phyloP scores from a whole-genome alignment of 1,140 invertebrate species.

The Drosophila persimilis region DNA sequence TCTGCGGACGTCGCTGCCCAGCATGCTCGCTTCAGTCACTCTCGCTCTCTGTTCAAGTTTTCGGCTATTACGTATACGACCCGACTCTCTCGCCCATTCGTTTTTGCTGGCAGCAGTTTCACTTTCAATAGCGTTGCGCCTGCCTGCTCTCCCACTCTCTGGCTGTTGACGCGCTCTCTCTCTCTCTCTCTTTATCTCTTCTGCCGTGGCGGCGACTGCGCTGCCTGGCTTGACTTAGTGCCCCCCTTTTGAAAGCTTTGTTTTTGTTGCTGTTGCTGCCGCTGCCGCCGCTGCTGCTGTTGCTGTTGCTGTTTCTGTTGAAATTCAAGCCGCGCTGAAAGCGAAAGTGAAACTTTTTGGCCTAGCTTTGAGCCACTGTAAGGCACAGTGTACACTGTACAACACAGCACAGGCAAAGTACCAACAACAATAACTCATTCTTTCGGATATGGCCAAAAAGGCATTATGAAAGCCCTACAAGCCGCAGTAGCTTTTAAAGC shows the following conservation, averaged over 20 bases:
- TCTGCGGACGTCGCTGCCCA: constrained; percentile 2
- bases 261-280: constrained; percentile 25
- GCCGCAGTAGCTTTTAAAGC: constrained; percentile 44
- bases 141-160: constrained; percentile 8
- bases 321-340: constrained; percentile 70
- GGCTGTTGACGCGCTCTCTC: constrained; percentile 22
- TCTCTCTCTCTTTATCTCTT: constrained; percentile 10
- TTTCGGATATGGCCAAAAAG: constrained; percentile 37
- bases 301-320: constrained; percentile 44
- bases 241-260: constrained; percentile 56
- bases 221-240: constrained; percentile 71
- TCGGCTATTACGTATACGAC: constrained; percentile 69
- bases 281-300: constrained; percentile 17
- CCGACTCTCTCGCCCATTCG: constrained; percentile 32
- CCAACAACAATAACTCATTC: constrained; percentile 46
- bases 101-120: constrained; percentile 56
- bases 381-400: constrained; percentile 15
- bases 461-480: constrained; percentile 55
- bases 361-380: constrained; percentile 67
- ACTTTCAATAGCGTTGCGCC: constrained; percentile 59
- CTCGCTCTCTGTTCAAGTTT: constrained; percentile 63
- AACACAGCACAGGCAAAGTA: too few species aligned
- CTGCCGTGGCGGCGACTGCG: constrained; percentile 27
- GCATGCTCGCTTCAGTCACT: constrained; percentile 38
- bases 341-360: constrained; percentile 81